A percentile compares a stretch with the other conserved stretches of the same genome.
Evolutionary conservation across 2,888 invertebrate genomes (phyloP).

Genomic region (Globia sparganii): DNA sequence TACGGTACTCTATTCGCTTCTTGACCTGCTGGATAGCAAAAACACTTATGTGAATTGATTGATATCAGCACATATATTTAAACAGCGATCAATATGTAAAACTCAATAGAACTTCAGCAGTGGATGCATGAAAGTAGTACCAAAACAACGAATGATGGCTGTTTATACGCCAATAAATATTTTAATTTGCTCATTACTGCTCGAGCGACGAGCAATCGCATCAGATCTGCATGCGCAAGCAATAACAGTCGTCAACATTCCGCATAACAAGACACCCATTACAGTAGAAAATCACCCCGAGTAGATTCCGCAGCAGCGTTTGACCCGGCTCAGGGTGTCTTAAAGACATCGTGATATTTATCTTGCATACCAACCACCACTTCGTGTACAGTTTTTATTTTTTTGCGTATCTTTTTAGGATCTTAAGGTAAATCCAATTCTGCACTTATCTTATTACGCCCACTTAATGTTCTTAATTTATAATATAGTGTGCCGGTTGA

Average conservation of each 20-base stretch:
- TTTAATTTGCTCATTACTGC: constrained; percentile 73
- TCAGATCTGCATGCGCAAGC: constrained; percentile 75
- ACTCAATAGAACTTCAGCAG: constrained; percentile 30
- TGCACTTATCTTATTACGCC: constrained; percentile 14
- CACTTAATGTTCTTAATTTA: constrained; percentile 29
- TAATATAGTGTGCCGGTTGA: constrained; percentile 3
- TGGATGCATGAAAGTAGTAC: constrained; percentile 37
- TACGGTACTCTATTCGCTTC: constrained; percentile 10
- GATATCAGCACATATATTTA: constrained; percentile 17
- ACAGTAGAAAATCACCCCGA: constrained; percentile 66
- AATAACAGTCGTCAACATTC: constrained; percentile 71
- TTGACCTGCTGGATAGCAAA: constrained; percentile 30
- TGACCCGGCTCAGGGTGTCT: constrained; percentile 64
- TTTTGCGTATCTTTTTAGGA: constrained; percentile 22
- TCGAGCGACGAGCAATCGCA: constrained; percentile 67
- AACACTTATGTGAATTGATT: constrained; percentile 24
- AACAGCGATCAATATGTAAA: constrained; percentile 42
- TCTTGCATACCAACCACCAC: constrained; percentile 53
- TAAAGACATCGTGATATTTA: constrained; percentile 50
- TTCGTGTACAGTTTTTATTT: constrained; percentile 24
- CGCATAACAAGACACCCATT: constrained; percentile 71
- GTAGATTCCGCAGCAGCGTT: constrained; percentile 66
- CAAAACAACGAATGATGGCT: constrained; percentile 59
- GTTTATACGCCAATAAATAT: constrained; percentile 72
- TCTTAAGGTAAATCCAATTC: constrained; percentile 25